Evolutionary conservation across 2,888 invertebrate species (phyloP).

Genomic region (Brachypterus glaber): DNA sequence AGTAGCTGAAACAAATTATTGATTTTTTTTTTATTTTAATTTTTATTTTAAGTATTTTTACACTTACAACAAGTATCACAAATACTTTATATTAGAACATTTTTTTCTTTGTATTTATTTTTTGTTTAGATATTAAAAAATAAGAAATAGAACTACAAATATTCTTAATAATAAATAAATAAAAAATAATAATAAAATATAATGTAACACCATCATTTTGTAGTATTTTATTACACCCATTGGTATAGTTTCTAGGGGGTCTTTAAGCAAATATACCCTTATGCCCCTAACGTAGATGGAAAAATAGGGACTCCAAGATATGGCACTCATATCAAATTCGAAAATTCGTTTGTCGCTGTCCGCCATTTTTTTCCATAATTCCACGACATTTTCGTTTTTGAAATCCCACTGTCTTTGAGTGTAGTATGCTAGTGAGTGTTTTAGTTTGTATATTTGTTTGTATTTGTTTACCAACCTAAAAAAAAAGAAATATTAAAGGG

Average conservation of each 20-base stretch:
- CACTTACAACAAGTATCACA: no score
- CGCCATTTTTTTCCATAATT: conserved; percentile 50
- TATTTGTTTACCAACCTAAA: conserved; percentile 22
- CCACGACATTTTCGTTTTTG: conserved; percentile 49
- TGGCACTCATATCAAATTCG: conserved; percentile 58
- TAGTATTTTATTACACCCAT: conserved; percentile 50
- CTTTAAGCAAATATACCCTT: conserved; percentile 69
- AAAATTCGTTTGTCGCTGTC: conserved; percentile 47
- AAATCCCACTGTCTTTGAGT: conserved; percentile 70
- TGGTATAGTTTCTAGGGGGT: conserved; percentile 64
- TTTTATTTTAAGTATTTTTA: no score
- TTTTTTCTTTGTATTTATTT: no score
- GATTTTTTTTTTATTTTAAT: no score
- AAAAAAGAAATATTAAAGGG: no score
- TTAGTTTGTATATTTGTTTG: conserved; percentile 24
- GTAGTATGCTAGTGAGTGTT: conserved; percentile 49
- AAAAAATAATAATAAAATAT: conserved; percentile 17
- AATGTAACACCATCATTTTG: conserved; percentile 24
- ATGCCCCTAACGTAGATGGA: conserved; percentile 27
- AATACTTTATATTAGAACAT: no score
- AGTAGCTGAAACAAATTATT: no score
- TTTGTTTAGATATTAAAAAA: no score
- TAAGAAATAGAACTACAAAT: no score
- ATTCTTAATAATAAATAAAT: conserved; percentile 12
- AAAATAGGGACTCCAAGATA: conserved; percentile 58